phyloP scores from a whole-genome alignment of 2,113 vertebrate species.

The Poicephalus meyeri region DNA sequence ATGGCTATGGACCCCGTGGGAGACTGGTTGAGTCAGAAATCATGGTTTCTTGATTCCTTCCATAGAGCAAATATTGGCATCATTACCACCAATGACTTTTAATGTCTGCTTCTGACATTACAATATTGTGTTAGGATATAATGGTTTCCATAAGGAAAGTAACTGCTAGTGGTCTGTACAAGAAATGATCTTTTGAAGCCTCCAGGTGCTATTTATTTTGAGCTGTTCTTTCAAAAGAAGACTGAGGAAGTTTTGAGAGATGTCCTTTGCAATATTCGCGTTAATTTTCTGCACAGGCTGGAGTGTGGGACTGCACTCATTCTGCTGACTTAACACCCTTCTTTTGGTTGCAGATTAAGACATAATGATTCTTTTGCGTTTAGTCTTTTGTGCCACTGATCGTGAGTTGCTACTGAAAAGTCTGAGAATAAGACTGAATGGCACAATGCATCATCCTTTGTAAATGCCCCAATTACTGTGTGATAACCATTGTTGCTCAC shows the following conservation, averaged over 20 bases:
- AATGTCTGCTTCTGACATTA: not conserved
- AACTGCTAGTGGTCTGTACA: not conserved
- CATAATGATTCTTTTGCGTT: not conserved
- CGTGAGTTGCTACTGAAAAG: not conserved
- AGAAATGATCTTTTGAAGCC: not conserved
- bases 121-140: not conserved
- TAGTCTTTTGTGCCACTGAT: not conserved
- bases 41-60: rapidly evolving
- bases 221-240: not conserved
- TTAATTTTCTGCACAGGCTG: not conserved
- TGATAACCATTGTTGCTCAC: not conserved
- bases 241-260: not conserved
- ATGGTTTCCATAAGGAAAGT: not conserved
- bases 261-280: not conserved
- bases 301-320: rapidly evolving
- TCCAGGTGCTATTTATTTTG: not conserved
- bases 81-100: not conserved
- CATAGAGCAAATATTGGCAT: not conserved
- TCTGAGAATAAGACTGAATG: not conserved
- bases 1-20: not conserved
- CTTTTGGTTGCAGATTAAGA: not conserved
- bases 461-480: not conserved
- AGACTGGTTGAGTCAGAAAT: not conserved
- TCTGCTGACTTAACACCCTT: not conserved
- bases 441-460: not conserved